These are phyloP conservation scores for Venturia canescens DNA, from an alignment of 1,140 invertebrate species.

Conservation along the genomic window DNA sequence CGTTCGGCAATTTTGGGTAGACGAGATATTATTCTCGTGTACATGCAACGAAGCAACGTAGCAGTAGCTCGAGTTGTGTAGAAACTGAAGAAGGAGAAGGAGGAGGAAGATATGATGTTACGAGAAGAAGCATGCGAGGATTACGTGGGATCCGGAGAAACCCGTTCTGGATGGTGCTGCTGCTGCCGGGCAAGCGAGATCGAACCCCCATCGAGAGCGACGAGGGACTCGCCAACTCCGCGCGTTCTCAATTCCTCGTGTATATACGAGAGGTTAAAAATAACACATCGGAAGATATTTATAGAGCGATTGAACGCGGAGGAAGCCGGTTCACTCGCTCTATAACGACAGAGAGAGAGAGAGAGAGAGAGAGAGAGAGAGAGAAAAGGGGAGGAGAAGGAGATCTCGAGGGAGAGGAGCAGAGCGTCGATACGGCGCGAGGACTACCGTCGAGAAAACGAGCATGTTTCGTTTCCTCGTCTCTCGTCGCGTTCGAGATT, in stretches of 20 bases:
- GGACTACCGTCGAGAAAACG: not conserved
- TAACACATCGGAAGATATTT: constrained; percentile 72
- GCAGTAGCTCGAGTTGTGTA: not conserved
- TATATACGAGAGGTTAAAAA: constrained; percentile 68
- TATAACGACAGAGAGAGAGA: constrained; percentile 15
- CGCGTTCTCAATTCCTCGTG: constrained; percentile 41
- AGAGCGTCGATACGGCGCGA: not conserved
- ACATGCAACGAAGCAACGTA: too few species aligned
- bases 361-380: constrained; percentile 8
- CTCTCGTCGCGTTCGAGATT: not conserved
- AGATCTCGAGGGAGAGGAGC: not conserved
- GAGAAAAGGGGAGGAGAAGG: not conserved
- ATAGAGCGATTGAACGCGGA: constrained; percentile 62
- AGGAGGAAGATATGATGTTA: constrained; percentile 45
- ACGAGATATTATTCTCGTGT: not conserved
- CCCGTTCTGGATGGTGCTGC: constrained; percentile 44
- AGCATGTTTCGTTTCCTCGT: not conserved
- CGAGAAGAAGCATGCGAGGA: constrained; percentile 23
- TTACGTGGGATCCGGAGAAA: constrained; percentile 55
- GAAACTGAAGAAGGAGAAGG: not conserved
- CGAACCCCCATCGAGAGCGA: constrained; percentile 36
- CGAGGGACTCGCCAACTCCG: constrained; percentile 32
- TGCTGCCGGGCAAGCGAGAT: not conserved
- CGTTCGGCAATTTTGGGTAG: not conserved
- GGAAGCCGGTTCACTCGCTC: constrained; percentile 19